A percentile compares a stretch with the other conserved stretches of the same genome.
Evolutionary conservation across 2,797 vertebrate genomes (phyloP).

Genomic region (Buceros bicornis): DNA sequence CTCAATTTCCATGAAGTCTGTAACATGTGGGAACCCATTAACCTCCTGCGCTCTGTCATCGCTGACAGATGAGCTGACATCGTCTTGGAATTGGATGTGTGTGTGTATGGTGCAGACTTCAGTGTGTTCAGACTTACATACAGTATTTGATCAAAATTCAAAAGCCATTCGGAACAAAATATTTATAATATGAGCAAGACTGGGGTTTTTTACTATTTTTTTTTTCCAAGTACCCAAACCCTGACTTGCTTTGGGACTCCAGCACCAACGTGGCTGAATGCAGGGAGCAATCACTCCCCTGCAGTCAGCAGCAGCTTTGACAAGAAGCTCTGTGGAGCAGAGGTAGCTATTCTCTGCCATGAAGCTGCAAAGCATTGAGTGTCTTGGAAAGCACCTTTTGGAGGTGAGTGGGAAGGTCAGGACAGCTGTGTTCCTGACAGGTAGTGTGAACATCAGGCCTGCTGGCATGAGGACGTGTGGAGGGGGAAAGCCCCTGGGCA

Average conservation of each 20-base stretch:
- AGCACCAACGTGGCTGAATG: not conserved
- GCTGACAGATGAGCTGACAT: not conserved
- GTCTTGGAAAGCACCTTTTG: not conserved
- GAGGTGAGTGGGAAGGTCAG: not conserved
- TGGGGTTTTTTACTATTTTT: not conserved
- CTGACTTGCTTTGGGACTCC: not conserved
- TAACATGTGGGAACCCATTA: not conserved
- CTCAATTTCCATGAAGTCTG: not conserved
- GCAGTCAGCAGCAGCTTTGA: not conserved
- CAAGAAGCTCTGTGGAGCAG: not conserved
- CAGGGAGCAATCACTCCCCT: not conserved
- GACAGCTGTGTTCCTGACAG: not conserved
- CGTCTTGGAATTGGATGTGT: not conserved
- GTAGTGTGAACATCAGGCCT: accelerated
- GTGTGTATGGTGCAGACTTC: not conserved
- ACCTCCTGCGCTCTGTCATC: not conserved
- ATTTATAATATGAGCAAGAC: not conserved
- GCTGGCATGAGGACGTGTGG: not conserved
- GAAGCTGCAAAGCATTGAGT: not conserved
- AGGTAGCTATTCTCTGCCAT: not conserved
- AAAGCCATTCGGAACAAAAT: not conserved
- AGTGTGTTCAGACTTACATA: not conserved
- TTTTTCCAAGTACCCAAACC: not conserved
- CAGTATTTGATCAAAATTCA: not conserved
- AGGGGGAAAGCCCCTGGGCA: not conserved